These are phyloP conservation scores for Dicaeum eximium DNA, from an alignment of 2,113 vertebrate species.

Conservation along the genomic window DNA sequence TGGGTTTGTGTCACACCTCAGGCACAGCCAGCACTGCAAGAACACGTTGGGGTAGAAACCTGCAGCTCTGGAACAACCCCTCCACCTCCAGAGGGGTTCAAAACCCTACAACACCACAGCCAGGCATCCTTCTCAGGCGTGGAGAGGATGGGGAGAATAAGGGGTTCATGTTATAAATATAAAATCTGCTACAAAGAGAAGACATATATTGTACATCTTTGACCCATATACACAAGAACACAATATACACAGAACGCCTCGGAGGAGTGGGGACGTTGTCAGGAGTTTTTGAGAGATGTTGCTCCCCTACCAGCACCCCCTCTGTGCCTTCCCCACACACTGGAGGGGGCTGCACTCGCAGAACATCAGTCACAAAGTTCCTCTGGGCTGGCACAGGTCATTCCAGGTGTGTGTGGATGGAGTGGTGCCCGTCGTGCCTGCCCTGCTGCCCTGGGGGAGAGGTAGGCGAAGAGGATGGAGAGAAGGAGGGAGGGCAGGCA, in stretches of 20 bases:
- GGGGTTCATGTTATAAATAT: constrained; percentile 73
- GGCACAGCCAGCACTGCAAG: not conserved
- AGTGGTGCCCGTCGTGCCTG: not conserved
- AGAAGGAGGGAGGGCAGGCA: not conserved
- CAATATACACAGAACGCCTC: constrained; percentile 76
- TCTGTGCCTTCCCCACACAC: not conserved
- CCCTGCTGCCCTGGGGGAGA: not conserved
- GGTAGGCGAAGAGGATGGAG: not conserved
- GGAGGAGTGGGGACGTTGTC: constrained; percentile 31
- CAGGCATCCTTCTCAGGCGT: not conserved
- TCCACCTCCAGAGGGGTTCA: not conserved
- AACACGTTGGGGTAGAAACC: not conserved
- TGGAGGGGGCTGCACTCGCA: not conserved
- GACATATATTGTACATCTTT: constrained; percentile 76
- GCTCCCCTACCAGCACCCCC: not conserved
- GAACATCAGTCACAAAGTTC: not conserved
- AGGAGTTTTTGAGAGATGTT: constrained; percentile 8
- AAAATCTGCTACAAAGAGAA: constrained; percentile 81
- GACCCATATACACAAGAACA: constrained; percentile 82
- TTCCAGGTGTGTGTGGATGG: not conserved
- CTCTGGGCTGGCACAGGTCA: not conserved
- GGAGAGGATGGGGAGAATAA: not conserved
- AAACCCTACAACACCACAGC: not conserved
- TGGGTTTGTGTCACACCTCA: not conserved
- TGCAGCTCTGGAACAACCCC: not conserved